A percentile compares a stretch with the other conserved stretches of the same genome.
phyloP scores from a whole-genome alignment of 1,140 invertebrate species.

The Centruroides sculpturatus region DNA sequence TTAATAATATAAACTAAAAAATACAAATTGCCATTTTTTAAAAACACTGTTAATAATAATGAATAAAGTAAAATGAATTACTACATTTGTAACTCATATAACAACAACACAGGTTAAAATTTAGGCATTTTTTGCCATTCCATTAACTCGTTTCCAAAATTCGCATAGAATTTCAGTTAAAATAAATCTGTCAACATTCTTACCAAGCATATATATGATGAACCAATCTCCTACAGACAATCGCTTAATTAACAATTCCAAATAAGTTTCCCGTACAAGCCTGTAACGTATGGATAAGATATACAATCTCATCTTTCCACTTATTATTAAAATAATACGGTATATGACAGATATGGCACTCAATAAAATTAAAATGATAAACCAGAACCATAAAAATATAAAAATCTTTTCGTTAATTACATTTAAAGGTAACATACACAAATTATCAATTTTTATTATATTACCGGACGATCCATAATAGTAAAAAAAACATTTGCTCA shows the following conservation, averaged over 20 bases:
- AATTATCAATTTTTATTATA: slow-evolving; percentile 64
- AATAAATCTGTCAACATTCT: slow-evolving; percentile 86
- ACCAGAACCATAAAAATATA: slow-evolving; percentile 84
- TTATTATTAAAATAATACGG: slow-evolving; percentile 57
- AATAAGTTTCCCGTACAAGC: slow-evolving; percentile 68
- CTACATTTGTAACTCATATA: no score
- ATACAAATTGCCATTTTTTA: no score
- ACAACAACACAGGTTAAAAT: no score
- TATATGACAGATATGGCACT: slow-evolving; percentile 57
- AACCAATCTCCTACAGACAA: slow-evolving; percentile 93
- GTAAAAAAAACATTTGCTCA: slow-evolving; percentile 77
- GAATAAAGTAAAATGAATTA: no score
- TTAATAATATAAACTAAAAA: no score
- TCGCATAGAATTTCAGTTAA: slow-evolving; percentile 84
- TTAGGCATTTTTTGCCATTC: slow-evolving; percentile 16
- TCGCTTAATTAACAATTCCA: slow-evolving; percentile 74
- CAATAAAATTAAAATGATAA: slow-evolving; percentile 55
- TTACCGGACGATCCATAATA: slow-evolving; percentile 70
- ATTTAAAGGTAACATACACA: slow-evolving; percentile 73
- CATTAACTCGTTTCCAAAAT: slow-evolving; percentile 55
- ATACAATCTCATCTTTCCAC: slow-evolving; percentile 72
- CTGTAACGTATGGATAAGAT: slow-evolving; percentile 71
- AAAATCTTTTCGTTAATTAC: slow-evolving; percentile 84
- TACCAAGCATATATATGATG: slow-evolving; percentile 83
- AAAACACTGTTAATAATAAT: no score